Base-by-base conservation (phyloP, 2,888 invertebrate species). In the Pyrrhosoma nymphula region DNA sequence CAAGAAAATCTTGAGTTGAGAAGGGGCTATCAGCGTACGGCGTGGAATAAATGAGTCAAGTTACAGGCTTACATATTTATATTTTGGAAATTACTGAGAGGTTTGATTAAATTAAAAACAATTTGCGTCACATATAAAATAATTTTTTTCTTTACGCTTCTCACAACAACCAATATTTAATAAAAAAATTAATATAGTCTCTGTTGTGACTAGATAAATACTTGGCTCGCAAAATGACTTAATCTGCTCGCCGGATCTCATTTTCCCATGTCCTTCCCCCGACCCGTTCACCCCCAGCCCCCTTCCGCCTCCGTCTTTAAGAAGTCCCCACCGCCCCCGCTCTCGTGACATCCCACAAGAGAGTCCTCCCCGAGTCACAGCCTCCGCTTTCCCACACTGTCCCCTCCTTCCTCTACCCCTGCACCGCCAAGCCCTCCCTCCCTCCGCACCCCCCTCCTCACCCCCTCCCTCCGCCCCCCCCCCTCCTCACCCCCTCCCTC, bases 331-430 rank as follows among this genome's bases (percentile, higher is more conserved):
- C 69, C 60, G 60, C 69, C n/a, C 39, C 91, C 63, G 16, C 91
- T 60, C 35, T 60, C 23, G 60, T 93, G 93, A 93, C 93, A 93
- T 93, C 75, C 93, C 63, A 47, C 47, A 8, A 47, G 47, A 47
- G 35, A 20, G 91, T 91, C 91, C 91, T 63, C 39, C 47, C 47
- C 8, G 47, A 20, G 93, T 75, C 93, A 47, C 35, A 39, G 93
- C 93, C 93, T 93, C 93, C 93, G 69, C 93, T 69, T 93, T 93
- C 93, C 93, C 93, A 93, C 93, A 93, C 93, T 93, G 93, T 26
- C 93, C 93, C 60, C 56, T 60, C 18, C 63, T 35, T 18, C 56
- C 6, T 16, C 56, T 6, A 8, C 47, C 47, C 47, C 47, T 47
- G 4, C 47, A n/a, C 30, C 56, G 56, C 56, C 30, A 6, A 3